Base-by-base conservation (phyloP, 37 sponge, comb jelly and placozoan genomes). In the Chondrosia reniformis region DNA sequence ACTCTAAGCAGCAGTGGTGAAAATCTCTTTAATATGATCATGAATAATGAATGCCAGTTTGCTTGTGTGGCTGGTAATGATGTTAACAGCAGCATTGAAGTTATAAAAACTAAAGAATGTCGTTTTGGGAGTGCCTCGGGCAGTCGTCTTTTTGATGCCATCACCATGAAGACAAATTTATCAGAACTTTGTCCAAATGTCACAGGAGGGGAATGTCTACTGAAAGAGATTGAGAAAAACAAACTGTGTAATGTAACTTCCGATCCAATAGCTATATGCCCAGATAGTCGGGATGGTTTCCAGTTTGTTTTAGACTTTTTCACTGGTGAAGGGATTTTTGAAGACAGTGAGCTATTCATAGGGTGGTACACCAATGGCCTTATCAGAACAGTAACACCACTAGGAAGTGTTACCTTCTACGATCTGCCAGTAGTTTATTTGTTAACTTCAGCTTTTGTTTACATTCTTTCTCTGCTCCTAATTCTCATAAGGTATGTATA, bases 371-470 rank as follows among this genome's bases (percentile, higher is more conserved):
- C 72, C 41, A 37, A 40, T 13, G 15, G n/a, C 6, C 40, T 19
- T 24, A 41, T 69, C 22, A 6, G 72, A 69, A 24, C 44, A 6
- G 61, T 59, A 30, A n/a, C n/a, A n/a, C n/a, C n/a, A 28, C 58
- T 28, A 28, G 27, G 27, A 56, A 56, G 3, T 28, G 27, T 28
- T 28, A 2, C 9, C 4, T 3, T 28, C 3, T 69, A 69, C 24
- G 72, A 69, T 40, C 39, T 69, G 72, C 72, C 72, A 40, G 41
- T 69, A 44, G 72, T 25, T 21, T 69, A 69, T 24, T 40, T 69
- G n/a, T 44, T 69, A 24, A 34, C 36, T 13, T 36, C 12, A 24
- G 38, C 37, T 34, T 36, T 37, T 37, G 72, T 69, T 41, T 69
- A 69, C 9, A 44, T 36, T 1, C 72, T 69, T 1, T 69, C 72